Evolutionary conservation across 2,888 invertebrate genomes (phyloP).

Genomic region (Sphinx pinastri): DNA sequence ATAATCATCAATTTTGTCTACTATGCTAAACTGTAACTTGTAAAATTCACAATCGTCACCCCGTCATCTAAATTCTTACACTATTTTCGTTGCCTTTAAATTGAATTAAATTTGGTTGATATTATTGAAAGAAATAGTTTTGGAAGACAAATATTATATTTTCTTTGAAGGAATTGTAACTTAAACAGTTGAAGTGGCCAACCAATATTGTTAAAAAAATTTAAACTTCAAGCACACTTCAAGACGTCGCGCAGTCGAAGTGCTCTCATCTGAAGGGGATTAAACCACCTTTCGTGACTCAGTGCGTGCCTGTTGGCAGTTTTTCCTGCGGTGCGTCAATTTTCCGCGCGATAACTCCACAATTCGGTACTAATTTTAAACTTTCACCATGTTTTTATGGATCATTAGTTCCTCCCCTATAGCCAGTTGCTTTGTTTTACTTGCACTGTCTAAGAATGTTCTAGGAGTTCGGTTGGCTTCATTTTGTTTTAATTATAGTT

Average conservation of each 20-base stretch:
- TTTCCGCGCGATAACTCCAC: conserved; percentile 59
- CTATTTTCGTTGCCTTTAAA: too few relatives aligned
- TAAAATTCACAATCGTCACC: too few relatives aligned
- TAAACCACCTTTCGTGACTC: background rate
- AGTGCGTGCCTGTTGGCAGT: conserved; percentile 33
- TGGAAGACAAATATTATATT: background rate
- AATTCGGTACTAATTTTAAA: conserved; percentile 65
- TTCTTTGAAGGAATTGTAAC: background rate
- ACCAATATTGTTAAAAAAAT: conserved; percentile 18
- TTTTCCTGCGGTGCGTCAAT: conserved; percentile 52
- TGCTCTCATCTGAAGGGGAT: background rate
- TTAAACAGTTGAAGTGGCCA: background rate
- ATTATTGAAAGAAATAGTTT: too few relatives aligned
- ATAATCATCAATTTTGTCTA: too few relatives aligned
- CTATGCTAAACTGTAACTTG: too few relatives aligned
- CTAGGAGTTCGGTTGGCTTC: conserved; percentile 28
- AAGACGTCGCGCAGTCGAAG: background rate
- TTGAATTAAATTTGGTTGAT: too few relatives aligned
- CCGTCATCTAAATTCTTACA: too few relatives aligned
- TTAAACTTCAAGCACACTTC: conserved; percentile 13
- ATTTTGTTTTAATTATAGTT: background rate
- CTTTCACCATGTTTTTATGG: conserved; percentile 50
- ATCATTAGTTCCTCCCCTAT: conserved; percentile 44
- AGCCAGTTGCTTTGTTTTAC: conserved; percentile 26
- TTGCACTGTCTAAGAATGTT: background rate